Base-by-base conservation (phyloP, 2,888 invertebrate genomes). In the Leucophora obtusa region DNA sequence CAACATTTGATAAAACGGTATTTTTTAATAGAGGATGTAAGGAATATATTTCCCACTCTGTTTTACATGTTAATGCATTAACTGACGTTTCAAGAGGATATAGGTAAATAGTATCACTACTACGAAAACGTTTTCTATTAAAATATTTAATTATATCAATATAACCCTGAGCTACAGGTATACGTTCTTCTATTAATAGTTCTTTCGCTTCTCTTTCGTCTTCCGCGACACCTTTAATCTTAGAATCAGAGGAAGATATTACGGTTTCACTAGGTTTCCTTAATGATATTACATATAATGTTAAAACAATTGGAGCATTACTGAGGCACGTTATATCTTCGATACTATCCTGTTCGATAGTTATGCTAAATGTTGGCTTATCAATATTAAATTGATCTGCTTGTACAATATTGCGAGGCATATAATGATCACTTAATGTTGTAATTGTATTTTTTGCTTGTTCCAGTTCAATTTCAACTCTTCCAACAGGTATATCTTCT, bases 31-130 rank as follows among this genome's bases (percentile, higher is more conserved):
- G 79, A 15, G 87, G 88, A 53, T 87, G 82, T 10, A 87, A 73
- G 0, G 88, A 87, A 54, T 88, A 87, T 5, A 87, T 79, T 68
- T 87, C 84, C 87, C 88, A 88, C 33, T 63, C 79, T 1, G 79
- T 72, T 77, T 82, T 83, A 38, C 76, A 82, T 2, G 82, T 83
- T 15, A 70, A 47, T 10, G 11, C 51, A 8, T 68, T 54, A n/a
- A 15, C 43, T 2, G 17, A 24, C 15, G 47, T 54, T 18, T 54
- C 60, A 14, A 84, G n/a, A 0, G 82, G 82, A 66, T 84, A 84
- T n/a, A 84, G 50, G 56, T 82, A 82, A 2, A 74, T 51, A 1
- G 70, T 76, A 10, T 73, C 54, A 1, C n/a, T 59, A 18, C 69
- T 15, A 15, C 18, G 24, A 18, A 51, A 62, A 11, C 83, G 83